Evolutionary conservation across 2,888 invertebrate genomes (phyloP), one percentile per base, ranked within the genome.

Genomic region (Caenorhabditis macrosperma): DNA sequence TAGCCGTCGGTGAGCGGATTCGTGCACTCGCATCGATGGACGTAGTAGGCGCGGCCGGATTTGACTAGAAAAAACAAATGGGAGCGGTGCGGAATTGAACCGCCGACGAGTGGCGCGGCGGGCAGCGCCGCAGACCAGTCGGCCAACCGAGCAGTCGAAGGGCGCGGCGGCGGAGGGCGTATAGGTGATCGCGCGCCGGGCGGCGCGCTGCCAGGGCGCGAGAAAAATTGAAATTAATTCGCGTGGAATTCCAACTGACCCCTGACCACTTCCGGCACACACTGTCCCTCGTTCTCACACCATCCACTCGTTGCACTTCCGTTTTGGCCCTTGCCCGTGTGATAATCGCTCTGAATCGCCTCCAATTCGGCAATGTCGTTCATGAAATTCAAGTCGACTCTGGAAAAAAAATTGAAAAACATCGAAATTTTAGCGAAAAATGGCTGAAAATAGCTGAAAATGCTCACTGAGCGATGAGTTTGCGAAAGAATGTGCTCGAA

Each of bases 201-300:
- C n/a, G n/a, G n/a, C n/a, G n/a, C n/a, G n/a, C n/a, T n/a, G n/a
- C n/a, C n/a, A n/a, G n/a, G n/a, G n/a, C n/a, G 26, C n/a, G n/a
- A 12, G n/a, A 44, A 10, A 20, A 48, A 1, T 17, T 10, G 20
- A 48, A 30, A 46, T 15, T 15, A 22, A n/a, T n/a, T n/a, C n/a
- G n/a, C n/a, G n/a, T n/a, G n/a, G n/a, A n/a, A n/a, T n/a, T n/a
- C n/a, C n/a, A n/a, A n/a, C n/a, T n/a, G n/a, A 69, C 77, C 69
- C 64, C 69, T 54, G 3, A 77, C 26, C 0, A 78, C 61, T 35
- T 78, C 69, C 2, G 78, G 61, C 0, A 78, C 78, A 67, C 78
- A 78, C 54, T 78, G 66, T 12, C 71, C 78, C 9, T 17, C 48
- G 52, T 71, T 71, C 60, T 67, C 41, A 78, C 78, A 78, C 78